Conservation (phyloP, 2,797 vertebrate genomes). For the Helostoma temminkii region DNA sequence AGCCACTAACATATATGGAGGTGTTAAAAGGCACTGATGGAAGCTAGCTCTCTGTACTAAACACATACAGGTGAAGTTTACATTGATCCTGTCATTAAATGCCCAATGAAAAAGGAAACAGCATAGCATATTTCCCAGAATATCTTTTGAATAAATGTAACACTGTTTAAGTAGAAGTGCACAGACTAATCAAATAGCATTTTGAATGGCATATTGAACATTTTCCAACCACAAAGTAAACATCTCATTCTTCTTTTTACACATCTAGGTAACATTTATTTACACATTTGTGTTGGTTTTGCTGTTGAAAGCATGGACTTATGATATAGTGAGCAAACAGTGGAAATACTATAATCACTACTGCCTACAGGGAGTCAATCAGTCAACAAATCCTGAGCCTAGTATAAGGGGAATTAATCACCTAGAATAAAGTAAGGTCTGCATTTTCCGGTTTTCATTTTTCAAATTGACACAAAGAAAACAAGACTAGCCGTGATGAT, state of each 20-base stretch:
- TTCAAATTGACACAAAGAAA: conserved; percentile 63
- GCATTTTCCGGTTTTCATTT: conserved; percentile 60
- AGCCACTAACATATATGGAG: neutral
- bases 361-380: conserved; percentile 50
- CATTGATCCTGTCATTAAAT: neutral
- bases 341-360: conserved; percentile 55
- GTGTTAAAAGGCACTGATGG: neutral
- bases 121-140: neutral
- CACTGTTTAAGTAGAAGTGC: neutral
- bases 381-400: conserved; percentile 52
- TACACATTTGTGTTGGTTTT: conserved; percentile 20
- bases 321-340: conserved; percentile 43
- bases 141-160: neutral
- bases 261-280: conserved; percentile 16
- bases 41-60: neutral
- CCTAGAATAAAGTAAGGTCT: conserved; percentile 60
- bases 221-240: conserved; percentile 3
- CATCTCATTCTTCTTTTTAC: conserved; percentile 5
- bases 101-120: neutral
- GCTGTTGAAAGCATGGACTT: conserved; percentile 13
- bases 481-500: conserved; percentile 63
- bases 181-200: neutral
- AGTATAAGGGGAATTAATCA: conserved; percentile 63
- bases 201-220: neutral
- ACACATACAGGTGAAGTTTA: neutral